Conservation (phyloP, 2,797 vertebrate genomes). For the Natrix natrix region DNA sequence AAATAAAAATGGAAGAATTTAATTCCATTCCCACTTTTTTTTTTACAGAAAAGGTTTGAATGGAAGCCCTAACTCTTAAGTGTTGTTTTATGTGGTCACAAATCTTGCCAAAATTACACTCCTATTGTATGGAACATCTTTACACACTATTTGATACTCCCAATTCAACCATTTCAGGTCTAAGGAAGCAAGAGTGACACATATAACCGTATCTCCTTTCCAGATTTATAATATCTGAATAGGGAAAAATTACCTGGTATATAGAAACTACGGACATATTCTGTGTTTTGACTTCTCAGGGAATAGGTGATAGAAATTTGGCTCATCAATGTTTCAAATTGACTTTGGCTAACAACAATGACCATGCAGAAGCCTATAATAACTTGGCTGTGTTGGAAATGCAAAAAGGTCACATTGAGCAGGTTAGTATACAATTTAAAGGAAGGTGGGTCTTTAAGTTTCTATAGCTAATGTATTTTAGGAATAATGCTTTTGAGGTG, state of each 20-base stretch:
- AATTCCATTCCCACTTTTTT: not conserved
- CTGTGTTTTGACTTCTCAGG: constrained; percentile 70
- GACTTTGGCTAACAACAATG: constrained; percentile 87
- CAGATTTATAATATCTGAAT: not conserved
- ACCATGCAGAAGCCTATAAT: constrained; percentile 94
- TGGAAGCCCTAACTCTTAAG: not conserved
- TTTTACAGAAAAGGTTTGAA: not conserved
- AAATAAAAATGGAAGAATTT: not conserved
- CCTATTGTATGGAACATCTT: not conserved
- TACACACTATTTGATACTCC: not conserved
- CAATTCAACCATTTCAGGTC: not conserved
- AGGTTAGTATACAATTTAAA: constrained; percentile 75
- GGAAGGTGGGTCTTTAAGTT: not conserved
- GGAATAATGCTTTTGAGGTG: not conserved
- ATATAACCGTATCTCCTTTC: not conserved
- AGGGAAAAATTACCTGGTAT: not conserved
- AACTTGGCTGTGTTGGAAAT: constrained; percentile 94
- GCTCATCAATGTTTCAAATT: constrained; percentile 94
- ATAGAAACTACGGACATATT: not conserved
- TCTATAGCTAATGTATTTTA: not conserved
- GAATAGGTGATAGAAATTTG: constrained; percentile 86
- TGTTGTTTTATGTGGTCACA: not conserved
- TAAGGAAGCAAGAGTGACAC: not conserved
- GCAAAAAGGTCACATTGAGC: constrained; percentile 85
- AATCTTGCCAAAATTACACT: not conserved